These are phyloP conservation scores for Drosophila pallidifrons DNA, from an alignment of 1,140 invertebrate species.

Conservation along the genomic window DNA sequence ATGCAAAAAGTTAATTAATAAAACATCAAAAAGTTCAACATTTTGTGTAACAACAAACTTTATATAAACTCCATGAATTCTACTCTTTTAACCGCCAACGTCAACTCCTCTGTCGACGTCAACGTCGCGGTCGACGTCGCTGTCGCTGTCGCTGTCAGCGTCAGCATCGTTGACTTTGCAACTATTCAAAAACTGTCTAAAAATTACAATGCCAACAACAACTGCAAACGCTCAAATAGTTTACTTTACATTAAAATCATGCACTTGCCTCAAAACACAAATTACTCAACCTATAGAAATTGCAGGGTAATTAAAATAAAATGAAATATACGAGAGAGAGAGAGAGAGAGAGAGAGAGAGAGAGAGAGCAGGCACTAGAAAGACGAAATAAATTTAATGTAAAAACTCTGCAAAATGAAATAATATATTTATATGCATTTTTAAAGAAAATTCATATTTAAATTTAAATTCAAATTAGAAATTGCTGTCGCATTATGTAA, in stretches of 20 bases:
- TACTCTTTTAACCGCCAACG: conserved; percentile 66
- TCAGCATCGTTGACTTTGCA: conserved; percentile 29
- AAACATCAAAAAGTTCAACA: conserved; percentile 82
- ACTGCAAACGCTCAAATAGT: conserved; percentile 32
- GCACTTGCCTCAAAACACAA: neutral
- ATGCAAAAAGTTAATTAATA: conserved; percentile 84
- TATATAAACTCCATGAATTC: conserved; percentile 81
- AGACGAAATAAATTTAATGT: too few species aligned
- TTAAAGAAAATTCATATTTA: too few species aligned
- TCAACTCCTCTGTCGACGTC: conserved; percentile 25
- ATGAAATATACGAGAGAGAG: too few species aligned
- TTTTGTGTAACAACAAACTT: conserved; percentile 80
- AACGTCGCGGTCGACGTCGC: neutral
- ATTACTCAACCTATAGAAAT: neutral
- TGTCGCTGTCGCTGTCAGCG: conserved; percentile 3
- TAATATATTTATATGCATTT: too few species aligned
- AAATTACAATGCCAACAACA: conserved; percentile 25
- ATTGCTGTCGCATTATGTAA: too few species aligned
- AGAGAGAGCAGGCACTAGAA: too few species aligned
- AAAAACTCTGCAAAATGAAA: too few species aligned
- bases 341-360: too few species aligned
- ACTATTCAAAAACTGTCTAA: conserved; percentile 35
- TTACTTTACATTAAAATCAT: conserved; percentile 40
- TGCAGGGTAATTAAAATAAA: too few species aligned
- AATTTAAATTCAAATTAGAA: too few species aligned